Percentiles rank a stretch among this genome's conserved stretches.
Conservation (phyloP, 1,140 invertebrate genomes). For the Halictus rubicundus region DNA sequence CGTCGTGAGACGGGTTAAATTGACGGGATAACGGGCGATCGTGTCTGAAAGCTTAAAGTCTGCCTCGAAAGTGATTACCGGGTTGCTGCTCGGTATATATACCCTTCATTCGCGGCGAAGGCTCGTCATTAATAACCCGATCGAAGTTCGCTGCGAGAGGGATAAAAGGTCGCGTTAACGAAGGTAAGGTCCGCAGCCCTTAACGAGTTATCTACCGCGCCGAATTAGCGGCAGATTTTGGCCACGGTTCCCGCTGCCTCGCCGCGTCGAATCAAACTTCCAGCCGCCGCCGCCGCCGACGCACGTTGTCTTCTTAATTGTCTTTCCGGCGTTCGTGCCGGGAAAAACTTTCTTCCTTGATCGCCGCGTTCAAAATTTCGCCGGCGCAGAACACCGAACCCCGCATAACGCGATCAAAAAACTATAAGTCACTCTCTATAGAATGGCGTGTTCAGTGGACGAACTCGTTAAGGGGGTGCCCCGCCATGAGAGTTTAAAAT, state of each 20-base stretch:
- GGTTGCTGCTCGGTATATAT: conserved; percentile 27
- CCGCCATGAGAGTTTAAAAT: too few species aligned
- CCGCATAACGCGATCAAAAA: too few species aligned
- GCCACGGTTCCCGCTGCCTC: neutral
- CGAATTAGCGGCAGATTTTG: conserved; percentile 48
- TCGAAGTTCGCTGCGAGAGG: conserved; percentile 46
- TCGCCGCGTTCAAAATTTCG: neutral
- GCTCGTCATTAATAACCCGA: conserved; percentile 60
- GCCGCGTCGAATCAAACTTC: neutral
- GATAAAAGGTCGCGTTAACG: conserved; percentile 60
- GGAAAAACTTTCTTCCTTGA: neutral
- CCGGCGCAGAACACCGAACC: too few species aligned
- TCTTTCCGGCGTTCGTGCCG: neutral
- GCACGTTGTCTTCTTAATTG: conserved; percentile 14
- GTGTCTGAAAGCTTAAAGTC: conserved; percentile 65
- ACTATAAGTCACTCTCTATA: too few species aligned
- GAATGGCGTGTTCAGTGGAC: too few species aligned
- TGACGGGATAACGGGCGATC: conserved; percentile 62
- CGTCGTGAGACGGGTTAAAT: conserved; percentile 59
- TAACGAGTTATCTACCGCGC: conserved; percentile 52
- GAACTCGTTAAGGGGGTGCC: too few species aligned
- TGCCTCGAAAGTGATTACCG: conserved; percentile 63
- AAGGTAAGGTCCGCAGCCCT: conserved; percentile 53
- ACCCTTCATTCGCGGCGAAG: neutral
- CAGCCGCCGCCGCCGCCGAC: neutral